Base-by-base conservation (phyloP, 2,888 invertebrate species). In the Hydriomena furcata region DNA sequence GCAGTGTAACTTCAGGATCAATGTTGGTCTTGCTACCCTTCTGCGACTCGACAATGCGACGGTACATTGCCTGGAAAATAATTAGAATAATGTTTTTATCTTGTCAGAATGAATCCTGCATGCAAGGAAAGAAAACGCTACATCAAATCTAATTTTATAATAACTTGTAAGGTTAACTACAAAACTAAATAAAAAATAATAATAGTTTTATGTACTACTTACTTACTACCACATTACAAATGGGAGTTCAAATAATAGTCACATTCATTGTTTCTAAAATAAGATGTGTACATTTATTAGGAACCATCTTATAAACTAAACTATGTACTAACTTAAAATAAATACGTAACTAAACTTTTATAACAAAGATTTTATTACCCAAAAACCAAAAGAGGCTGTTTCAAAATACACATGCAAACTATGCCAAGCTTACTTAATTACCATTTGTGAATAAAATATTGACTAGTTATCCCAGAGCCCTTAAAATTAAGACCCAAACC, bases 1-100 rank as follows among this genome's bases (percentile, higher is more conserved):
- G 96, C 71, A 98, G 90, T 11, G 97, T 97, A 61, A 97, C 95
- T 84, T 97, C 96, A n/a, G 97, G 96, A 86, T 97, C 97, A 48
- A 96, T 93, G 63, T 92, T 93, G 61, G 92, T 93, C 79, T 93
- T 94, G 76, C 87, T 93, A 60, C 90, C 91, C 75, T 92, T 94
- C 82, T 94, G 94, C 60, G 95, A 94, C 81, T 95, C 95, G 80
- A 95, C 92, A 72, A 96, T 92, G 76, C 95, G 94, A 71, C 95
- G 93, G 82, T 96, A 96, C 94, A 96, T 96, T 70, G 95, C 96
- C 96, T 96, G 91, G 12, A 52, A 50, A 44, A 7, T 10, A 17
- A 37, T 25, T 5, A 23, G 5, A 13, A 23, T 20, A 6, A 5
- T 7, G 5, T 37, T 43, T 42, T 27, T 24, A 31, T 27, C 6